Evolutionary conservation across 2,888 invertebrate genomes (phyloP).

Genomic region (Sinohyriopsis cumingii): DNA sequence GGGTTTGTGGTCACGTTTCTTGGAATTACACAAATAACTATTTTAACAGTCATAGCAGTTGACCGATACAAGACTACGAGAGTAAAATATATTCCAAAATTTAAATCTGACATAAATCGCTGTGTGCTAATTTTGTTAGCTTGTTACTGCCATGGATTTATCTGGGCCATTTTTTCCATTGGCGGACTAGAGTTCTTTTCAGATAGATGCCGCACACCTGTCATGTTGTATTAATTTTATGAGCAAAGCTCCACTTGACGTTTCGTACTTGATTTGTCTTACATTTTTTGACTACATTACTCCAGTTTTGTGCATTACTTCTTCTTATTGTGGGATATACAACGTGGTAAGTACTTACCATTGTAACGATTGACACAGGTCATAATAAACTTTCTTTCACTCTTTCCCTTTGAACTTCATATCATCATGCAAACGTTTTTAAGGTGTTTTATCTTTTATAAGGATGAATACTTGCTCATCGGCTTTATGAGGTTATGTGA

Average conservation of each 20-base stretch:
- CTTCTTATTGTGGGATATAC: neutral
- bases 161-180: conserved; percentile 4
- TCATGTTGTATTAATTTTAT: conserved; percentile 1
- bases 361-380: no score
- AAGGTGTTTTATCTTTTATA: no score
- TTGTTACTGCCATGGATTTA: conserved; percentile 1
- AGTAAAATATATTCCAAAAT: no score
- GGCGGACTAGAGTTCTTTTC: conserved; percentile 3
- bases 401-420: no score
- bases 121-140: neutral
- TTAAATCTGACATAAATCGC: neutral
- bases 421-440: no score
- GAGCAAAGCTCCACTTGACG: neutral
- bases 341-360: neutral
- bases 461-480: no score
- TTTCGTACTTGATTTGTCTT: neutral
- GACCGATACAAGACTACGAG: neutral
- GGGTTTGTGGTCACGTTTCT: conserved; percentile 4
- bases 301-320: conserved; percentile 1
- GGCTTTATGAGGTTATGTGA: no score
- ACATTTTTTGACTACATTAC: neutral
- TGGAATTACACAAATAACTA: no score
- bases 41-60: neutral
- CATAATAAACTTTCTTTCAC: no score
- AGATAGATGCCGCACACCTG: conserved; percentile 1